Percentiles rank a stretch among this genome's conserved stretches.
Conservation (phyloP, 2,797 vertebrate genomes). For the Sphenodon punctatus region DNA sequence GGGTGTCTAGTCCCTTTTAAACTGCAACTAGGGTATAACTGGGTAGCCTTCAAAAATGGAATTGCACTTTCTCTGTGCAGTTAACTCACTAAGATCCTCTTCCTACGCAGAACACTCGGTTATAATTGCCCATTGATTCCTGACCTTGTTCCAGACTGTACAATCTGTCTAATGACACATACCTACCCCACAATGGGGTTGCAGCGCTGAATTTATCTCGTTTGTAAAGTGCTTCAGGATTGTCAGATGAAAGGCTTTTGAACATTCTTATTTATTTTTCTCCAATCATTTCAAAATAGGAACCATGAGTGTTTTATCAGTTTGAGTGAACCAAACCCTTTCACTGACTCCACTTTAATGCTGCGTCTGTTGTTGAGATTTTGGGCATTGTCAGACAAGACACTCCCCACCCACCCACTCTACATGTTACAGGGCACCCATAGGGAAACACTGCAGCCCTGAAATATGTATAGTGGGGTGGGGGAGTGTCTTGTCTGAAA, state of each 20-base stretch:
- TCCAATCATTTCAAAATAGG: rapidly evolving
- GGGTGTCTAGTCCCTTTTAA: not conserved
- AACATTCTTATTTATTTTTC: not conserved
- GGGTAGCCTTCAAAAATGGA: not conserved
- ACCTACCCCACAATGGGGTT: not conserved
- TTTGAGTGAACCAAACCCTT: not conserved
- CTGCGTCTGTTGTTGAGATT: not conserved
- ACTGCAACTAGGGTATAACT: not conserved
- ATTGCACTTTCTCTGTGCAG: not conserved
- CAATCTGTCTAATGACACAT: not conserved
- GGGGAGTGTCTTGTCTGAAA: too few relatives aligned
- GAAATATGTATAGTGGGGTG: too few relatives aligned
- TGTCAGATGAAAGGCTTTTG: not conserved
- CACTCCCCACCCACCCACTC: too few relatives aligned
- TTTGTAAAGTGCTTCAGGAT: not conserved
- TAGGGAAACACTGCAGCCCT: too few relatives aligned
- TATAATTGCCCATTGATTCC: not conserved
- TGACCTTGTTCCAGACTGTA: not conserved
- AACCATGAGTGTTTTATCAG: not conserved
- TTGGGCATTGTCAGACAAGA: too few relatives aligned
- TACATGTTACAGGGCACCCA: too few relatives aligned
- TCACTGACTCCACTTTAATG: not conserved
- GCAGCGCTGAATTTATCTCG: not conserved
- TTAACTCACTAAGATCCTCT: not conserved
- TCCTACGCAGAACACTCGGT: not conserved